phyloP scores from a whole-genome alignment of 2,113 vertebrate genomes.

The Notechis scutatus region DNA sequence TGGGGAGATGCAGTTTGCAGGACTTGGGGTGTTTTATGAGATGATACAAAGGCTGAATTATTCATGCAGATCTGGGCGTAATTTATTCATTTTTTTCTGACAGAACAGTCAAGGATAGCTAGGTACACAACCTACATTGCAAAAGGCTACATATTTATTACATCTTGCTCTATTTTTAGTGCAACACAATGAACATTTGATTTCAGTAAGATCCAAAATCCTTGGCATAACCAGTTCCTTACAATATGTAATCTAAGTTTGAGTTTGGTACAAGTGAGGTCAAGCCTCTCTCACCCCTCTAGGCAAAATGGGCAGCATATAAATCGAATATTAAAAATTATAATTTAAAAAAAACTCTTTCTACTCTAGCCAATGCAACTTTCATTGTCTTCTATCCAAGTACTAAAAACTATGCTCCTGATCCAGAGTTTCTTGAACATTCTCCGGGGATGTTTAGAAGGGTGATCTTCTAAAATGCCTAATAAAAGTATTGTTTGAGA shows the following conservation, averaged over 20 bases:
- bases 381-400: neutral
- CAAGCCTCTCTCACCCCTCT: neutral
- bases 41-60: neutral
- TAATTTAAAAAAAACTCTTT: neutral
- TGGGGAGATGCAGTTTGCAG: rapidly evolving
- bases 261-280: neutral
- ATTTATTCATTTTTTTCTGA: neutral
- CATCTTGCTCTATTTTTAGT: neutral
- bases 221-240: neutral
- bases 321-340: neutral
- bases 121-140: neutral
- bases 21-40: rapidly evolving
- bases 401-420: neutral
- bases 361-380: neutral
- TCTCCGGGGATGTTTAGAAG: neutral
- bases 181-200: rapidly evolving
- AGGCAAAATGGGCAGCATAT: neutral
- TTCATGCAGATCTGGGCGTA: neutral
- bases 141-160: neutral
- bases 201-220: neutral
- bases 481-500: neutral
- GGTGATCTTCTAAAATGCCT: neutral
- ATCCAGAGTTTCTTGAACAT: neutral
- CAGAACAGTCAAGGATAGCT: neutral
- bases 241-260: neutral